phyloP scores from a whole-genome alignment of 2,888 invertebrate species.

The Pristionchus entomophagus region DNA sequence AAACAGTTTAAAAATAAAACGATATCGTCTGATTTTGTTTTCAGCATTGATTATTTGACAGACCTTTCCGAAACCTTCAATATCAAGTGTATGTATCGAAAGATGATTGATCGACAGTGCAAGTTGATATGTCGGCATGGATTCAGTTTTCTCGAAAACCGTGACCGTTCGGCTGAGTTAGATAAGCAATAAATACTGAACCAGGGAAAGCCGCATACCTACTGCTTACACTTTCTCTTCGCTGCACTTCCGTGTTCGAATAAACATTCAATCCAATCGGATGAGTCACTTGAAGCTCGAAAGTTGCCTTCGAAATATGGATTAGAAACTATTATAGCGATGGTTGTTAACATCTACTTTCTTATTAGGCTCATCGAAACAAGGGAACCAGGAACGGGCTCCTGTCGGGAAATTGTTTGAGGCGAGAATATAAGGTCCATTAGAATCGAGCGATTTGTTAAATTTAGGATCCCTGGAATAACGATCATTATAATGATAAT shows the following conservation, averaged over 20 bases:
- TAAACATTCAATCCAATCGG: not conserved
- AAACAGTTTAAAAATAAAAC: no score
- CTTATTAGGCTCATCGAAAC: not conserved
- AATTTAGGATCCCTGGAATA: slow-evolving; percentile 21
- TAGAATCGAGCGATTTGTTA: not conserved
- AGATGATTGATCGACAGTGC: not conserved
- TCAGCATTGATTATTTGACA: no score
- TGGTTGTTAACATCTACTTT: not conserved
- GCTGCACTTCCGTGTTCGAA: not conserved
- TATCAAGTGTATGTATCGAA: not conserved
- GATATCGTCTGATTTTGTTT: no score
- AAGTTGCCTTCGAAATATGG: not conserved
- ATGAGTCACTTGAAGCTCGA: not conserved
- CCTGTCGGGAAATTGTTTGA: not conserved
- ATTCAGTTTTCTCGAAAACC: not conserved
- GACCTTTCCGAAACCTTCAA: not conserved
- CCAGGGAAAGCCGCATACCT: not conserved
- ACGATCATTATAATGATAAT: not conserved
- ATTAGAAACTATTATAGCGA: not conserved
- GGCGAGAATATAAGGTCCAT: not conserved
- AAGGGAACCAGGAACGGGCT: not conserved
- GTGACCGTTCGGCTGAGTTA: not conserved
- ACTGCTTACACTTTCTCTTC: no score
- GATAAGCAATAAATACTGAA: not conserved
- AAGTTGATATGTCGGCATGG: not conserved